Conservation (phyloP, 2,113 vertebrate species). For the Corydoras maculifer region DNA sequence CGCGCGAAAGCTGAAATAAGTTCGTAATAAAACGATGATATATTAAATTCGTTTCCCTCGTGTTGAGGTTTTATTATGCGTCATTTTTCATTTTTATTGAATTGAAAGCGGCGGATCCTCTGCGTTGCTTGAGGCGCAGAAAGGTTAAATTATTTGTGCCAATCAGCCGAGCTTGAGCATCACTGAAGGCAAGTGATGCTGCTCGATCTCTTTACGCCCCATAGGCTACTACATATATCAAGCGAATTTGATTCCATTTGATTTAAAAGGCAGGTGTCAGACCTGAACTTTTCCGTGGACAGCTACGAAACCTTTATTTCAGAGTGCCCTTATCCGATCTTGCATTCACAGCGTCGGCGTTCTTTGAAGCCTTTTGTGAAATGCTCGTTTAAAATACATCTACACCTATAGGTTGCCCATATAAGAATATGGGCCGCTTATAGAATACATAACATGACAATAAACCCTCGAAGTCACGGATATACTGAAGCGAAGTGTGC, state of each 20-base stretch:
- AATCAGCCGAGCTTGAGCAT: conserved; percentile 52
- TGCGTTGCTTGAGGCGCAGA: conserved; percentile 55
- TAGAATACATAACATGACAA: too few relatives aligned
- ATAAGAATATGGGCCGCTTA: too few relatives aligned
- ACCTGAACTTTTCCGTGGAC: conserved; percentile 15
- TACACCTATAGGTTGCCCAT: too few relatives aligned
- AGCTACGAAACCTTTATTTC: too few relatives aligned
- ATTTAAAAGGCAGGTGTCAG: conserved; percentile 27
- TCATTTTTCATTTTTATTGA: conserved; percentile 74
- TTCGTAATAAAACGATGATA: conserved; percentile 77
- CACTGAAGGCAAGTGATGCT: conserved; percentile 38
- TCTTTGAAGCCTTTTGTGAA: too few relatives aligned
- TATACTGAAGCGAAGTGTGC: too few relatives aligned
- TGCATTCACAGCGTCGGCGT: too few relatives aligned
- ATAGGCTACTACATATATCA: conserved; percentile 40
- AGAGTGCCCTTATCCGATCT: too few relatives aligned
- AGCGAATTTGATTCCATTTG: conserved; percentile 35
- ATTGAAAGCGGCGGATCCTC: conserved; percentile 63
- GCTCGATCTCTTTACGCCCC: conserved; percentile 32
- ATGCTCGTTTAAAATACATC: too few relatives aligned
- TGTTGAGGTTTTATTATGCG: conserved; percentile 71
- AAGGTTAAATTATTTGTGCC: conserved; percentile 70
- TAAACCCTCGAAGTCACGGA: too few relatives aligned
- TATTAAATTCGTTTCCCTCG: conserved; percentile 74
- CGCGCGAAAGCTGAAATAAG: conserved; percentile 74